Evolutionary conservation across 2,888 invertebrate species (phyloP).

Genomic region (Nesidiocoris tenuis): DNA sequence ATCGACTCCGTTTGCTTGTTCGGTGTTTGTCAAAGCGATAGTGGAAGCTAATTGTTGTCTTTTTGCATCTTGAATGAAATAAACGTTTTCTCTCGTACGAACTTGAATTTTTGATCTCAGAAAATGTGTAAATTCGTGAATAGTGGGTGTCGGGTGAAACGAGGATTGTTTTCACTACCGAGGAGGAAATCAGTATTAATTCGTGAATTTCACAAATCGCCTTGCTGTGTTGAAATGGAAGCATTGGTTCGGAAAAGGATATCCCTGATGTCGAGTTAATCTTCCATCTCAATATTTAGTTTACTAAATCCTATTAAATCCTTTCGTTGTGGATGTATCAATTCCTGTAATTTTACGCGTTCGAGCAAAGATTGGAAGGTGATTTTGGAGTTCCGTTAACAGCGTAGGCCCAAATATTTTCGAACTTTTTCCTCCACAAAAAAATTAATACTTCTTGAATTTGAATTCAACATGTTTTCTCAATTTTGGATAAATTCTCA

Average conservation of each 20-base stretch:
- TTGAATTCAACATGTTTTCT: no score
- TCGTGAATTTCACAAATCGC: background rate
- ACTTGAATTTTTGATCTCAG: constrained; percentile 37
- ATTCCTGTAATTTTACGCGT: background rate
- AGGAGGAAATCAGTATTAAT: constrained; percentile 29
- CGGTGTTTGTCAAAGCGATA: background rate
- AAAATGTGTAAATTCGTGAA: background rate
- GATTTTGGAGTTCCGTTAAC: no score
- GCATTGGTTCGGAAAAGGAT: background rate
- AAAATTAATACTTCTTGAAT: no score
- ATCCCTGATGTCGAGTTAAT: background rate
- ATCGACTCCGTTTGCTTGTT: constrained; percentile 9
- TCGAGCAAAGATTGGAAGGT: no score
- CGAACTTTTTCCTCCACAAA: no score
- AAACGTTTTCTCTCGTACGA: background rate
- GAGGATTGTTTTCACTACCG: background rate
- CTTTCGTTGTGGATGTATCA: background rate
- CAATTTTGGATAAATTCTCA: no score
- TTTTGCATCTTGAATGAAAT: background rate
- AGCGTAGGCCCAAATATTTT: no score
- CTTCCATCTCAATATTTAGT: background rate
- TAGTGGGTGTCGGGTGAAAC: background rate
- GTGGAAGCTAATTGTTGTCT: constrained; percentile 1
- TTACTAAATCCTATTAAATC: background rate
- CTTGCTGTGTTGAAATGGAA: background rate